phyloP scores from a whole-genome alignment of 2,888 invertebrate species.

The Heliconius sara region DNA sequence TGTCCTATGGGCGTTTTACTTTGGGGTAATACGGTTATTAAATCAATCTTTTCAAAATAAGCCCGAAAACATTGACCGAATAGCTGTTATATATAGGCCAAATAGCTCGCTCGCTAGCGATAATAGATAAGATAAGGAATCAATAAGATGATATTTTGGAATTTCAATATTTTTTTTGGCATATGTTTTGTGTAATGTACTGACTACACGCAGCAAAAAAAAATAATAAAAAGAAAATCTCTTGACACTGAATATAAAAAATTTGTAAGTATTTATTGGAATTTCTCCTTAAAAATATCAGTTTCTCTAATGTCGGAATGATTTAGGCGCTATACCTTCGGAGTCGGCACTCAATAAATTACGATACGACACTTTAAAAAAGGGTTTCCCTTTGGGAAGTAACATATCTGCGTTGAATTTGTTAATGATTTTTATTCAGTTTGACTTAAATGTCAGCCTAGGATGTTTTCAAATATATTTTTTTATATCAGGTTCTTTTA shows the following conservation, averaged over 20 bases:
- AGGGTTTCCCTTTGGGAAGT: conserved; percentile 25
- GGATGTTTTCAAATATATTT: background rate
- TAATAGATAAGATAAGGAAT: too few relatives aligned
- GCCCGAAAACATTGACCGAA: too few relatives aligned
- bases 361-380: background rate
- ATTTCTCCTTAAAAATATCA: background rate
- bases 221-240: too few relatives aligned
- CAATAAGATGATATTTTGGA: too few relatives aligned
- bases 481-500: background rate
- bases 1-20: too few relatives aligned
- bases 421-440: conserved; percentile 17
- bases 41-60: too few relatives aligned
- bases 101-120: too few relatives aligned
- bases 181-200: too few relatives aligned
- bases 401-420: background rate
- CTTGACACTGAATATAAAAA: background rate
- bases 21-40: too few relatives aligned
- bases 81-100: too few relatives aligned
- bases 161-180: too few relatives aligned
- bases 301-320: conserved; percentile 12
- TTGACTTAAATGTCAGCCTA: background rate
- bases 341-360: background rate
- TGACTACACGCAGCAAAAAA: too few relatives aligned
- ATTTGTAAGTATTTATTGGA: background rate
- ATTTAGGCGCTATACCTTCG: background rate